Conservation (phyloP, 1,140 invertebrate species). For the Macrobrachium rosenbergii region DNA sequence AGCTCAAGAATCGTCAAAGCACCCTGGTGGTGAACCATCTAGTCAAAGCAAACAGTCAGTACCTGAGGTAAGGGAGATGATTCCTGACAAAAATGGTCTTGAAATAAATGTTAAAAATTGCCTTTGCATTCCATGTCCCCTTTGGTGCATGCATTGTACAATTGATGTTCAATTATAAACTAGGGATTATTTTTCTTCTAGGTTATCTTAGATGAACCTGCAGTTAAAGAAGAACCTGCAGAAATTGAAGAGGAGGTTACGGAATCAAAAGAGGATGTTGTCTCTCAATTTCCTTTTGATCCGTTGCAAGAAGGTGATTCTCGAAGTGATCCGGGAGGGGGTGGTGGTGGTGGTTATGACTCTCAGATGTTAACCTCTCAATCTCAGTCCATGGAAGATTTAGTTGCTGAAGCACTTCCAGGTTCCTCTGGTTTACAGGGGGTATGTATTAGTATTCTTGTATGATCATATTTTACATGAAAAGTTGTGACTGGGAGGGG, state of each 20-base stretch:
- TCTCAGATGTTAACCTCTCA: constrained; percentile 44
- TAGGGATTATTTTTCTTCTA: background rate
- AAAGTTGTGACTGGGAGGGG: too few relatives aligned
- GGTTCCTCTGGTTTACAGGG: constrained; percentile 54
- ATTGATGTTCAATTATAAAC: background rate
- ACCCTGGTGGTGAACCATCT: constrained; percentile 34
- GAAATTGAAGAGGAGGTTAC: constrained; percentile 53
- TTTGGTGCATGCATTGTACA: background rate
- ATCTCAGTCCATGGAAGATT: constrained; percentile 56
- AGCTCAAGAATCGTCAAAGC: constrained; percentile 42
- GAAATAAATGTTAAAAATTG: background rate
- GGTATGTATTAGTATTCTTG: background rate
- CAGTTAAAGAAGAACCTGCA: constrained; percentile 55
- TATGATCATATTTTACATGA: too few relatives aligned
- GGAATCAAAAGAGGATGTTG: constrained; percentile 47
- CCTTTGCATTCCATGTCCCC: background rate
- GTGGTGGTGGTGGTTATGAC: constrained; percentile 38
- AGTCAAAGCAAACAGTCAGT: constrained; percentile 53
- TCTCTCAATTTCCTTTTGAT: constrained; percentile 44
- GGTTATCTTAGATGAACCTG: constrained; percentile 58
- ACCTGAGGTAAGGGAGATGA: constrained; percentile 45
- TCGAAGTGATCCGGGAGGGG: constrained; percentile 28
- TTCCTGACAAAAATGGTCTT: background rate
- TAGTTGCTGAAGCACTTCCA: constrained; percentile 55
- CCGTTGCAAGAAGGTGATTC: constrained; percentile 33